Evolutionary conservation across 2,113 vertebrate genomes (phyloP).

Genomic region (Oreochromis spilurus): DNA sequence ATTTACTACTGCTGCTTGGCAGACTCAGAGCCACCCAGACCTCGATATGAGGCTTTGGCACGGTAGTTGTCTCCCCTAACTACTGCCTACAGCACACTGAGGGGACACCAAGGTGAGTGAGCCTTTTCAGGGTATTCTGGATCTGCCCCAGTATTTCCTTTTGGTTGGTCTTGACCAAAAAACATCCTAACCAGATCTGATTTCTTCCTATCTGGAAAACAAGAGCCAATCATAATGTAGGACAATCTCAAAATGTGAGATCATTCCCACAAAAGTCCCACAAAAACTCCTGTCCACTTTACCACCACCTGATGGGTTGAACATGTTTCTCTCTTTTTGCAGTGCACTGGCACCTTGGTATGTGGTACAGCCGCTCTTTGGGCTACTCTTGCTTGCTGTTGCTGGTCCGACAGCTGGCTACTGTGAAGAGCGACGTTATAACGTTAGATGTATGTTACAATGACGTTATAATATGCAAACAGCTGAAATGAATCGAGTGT

Average conservation of each 20-base stretch:
- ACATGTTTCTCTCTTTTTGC: neutral
- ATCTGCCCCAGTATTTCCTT: neutral
- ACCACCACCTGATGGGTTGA: neutral
- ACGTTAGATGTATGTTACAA: neutral
- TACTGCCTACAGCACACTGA: neutral
- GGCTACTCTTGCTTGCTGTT: neutral
- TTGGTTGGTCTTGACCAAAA: neutral
- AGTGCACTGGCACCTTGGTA: neutral
- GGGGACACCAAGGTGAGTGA: neutral
- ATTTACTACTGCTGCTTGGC: neutral
- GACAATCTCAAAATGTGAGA: neutral
- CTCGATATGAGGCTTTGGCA: neutral
- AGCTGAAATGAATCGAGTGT: neutral
- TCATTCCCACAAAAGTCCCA: neutral
- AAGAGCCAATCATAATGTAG: neutral
- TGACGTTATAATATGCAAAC: neutral
- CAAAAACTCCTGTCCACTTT: neutral
- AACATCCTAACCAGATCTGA: neutral
- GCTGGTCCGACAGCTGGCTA: neutral
- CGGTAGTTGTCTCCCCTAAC: neutral
- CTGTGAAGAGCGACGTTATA: neutral
- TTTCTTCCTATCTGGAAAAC: neutral
- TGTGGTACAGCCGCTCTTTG: neutral
- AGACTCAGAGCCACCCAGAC: neutral
- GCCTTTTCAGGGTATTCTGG: neutral